These are phyloP conservation scores for Ranitomeya imitator DNA, from an alignment of 2,113 vertebrate species.

Conservation along the genomic window DNA sequence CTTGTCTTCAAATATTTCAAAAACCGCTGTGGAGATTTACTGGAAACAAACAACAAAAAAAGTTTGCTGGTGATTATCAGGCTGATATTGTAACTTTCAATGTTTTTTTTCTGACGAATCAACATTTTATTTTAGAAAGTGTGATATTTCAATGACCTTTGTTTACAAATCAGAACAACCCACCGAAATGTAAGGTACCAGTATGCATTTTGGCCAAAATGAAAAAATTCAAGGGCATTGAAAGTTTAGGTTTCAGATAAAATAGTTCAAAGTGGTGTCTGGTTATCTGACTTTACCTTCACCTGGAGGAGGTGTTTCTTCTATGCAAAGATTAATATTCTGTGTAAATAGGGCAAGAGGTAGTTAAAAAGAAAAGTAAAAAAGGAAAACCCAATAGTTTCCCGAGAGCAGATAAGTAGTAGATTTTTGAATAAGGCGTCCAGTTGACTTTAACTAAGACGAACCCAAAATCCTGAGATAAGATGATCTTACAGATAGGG, in stretches of 20 bases:
- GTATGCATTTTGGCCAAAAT: not conserved
- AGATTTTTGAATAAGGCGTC: not conserved
- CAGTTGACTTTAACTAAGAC: not conserved
- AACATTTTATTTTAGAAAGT: conserved; percentile 61
- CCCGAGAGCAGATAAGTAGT: not conserved
- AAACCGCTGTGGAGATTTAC: conserved; percentile 74
- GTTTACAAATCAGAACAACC: conserved; percentile 28
- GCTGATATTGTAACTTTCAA: not conserved
- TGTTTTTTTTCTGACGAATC: conserved; percentile 61
- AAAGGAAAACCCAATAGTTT: too few species aligned
- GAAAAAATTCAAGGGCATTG: conserved; percentile 5
- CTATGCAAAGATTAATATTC: conserved; percentile 36
- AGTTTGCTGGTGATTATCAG: conserved; percentile 69
- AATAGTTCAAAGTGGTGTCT: not conserved
- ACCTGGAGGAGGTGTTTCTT: not conserved
- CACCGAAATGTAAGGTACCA: not conserved
- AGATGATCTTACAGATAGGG: not conserved
- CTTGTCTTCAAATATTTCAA: conserved; percentile 63
- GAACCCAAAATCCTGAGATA: not conserved
- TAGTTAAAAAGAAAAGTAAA: not conserved
- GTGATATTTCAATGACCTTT: conserved; percentile 56
- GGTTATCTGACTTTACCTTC: conserved; percentile 3
- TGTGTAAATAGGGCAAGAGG: not conserved
- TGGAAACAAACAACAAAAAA: conserved; percentile 69
- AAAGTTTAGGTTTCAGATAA: conserved; percentile 2